A percentile compares a stretch with the other conserved stretches of the same genome.
These are phyloP conservation scores for Sebastes nivosus DNA, from an alignment of 2,797 vertebrate species.

Conservation along the genomic window DNA sequence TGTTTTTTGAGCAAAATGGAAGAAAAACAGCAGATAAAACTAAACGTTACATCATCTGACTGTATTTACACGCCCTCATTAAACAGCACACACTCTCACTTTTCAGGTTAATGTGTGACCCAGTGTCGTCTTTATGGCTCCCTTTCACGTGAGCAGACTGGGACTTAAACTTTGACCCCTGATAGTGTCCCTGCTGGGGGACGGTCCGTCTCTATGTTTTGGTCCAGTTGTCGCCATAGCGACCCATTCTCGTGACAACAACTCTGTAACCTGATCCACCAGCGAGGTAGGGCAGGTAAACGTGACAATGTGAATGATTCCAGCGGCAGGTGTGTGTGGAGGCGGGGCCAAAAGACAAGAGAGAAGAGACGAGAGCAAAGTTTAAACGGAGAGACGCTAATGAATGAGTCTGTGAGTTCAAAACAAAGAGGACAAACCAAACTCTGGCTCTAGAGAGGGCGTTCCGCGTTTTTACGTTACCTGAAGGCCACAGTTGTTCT, in stretches of 20 bases:
- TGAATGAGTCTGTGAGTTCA: neutral
- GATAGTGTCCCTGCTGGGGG: constrained; percentile 19
- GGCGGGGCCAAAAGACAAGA: constrained; percentile 4
- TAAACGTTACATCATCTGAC: neutral
- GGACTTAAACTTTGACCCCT: constrained; percentile 67
- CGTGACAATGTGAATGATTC: constrained; percentile 63
- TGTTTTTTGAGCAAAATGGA: neutral
- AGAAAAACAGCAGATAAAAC: neutral
- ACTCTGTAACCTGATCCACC: constrained; percentile 71
- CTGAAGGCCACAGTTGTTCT: no score
- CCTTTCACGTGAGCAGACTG: neutral
- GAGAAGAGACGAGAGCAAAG: neutral
- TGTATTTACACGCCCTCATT: neutral
- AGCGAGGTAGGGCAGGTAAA: constrained; percentile 73
- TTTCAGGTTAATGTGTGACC: constrained; percentile 44
- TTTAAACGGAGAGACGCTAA: neutral
- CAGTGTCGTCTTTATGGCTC: neutral
- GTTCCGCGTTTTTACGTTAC: no score
- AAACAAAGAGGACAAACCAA: neutral
- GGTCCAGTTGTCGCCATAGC: constrained; percentile 44
- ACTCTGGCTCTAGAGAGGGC: no score
- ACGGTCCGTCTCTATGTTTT: neutral
- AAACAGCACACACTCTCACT: neutral
- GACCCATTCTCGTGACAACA: constrained; percentile 34
- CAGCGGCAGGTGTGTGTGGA: constrained; percentile 53